phyloP scores from a whole-genome alignment of 1,140 invertebrate species.

The Cydia amplana region DNA sequence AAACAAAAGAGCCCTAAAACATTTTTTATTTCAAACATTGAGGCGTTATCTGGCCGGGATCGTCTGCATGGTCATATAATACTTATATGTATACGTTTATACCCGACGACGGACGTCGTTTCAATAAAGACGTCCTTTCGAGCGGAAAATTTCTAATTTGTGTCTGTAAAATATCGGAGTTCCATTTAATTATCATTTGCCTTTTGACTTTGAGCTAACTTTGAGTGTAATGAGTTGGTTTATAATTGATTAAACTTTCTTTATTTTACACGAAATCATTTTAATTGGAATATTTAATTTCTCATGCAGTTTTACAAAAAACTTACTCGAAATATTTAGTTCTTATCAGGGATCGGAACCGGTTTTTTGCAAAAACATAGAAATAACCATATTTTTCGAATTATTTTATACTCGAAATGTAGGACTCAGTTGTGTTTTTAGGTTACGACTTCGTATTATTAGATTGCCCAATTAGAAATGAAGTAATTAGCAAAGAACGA shows the following conservation, averaged over 20 bases:
- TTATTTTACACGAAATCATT: neutral
- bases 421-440: too few relatives aligned
- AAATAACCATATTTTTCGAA: too few relatives aligned
- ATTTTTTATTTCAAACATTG: conserved; percentile 3
- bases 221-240: neutral
- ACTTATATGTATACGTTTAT: conserved; percentile 33
- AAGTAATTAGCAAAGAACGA: too few relatives aligned
- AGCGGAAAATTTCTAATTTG: conserved; percentile 46
- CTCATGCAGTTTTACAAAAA: neutral
- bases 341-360: too few relatives aligned
- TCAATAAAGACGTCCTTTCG: conserved; percentile 39
- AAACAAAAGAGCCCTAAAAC: conserved; percentile 18
- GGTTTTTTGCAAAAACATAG: too few relatives aligned
- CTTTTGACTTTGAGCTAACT: neutral
- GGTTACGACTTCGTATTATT: too few relatives aligned
- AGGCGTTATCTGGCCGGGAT: neutral
- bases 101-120: conserved; percentile 26
- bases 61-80: conserved; percentile 32
- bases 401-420: too few relatives aligned
- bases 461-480: too few relatives aligned
- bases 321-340: too few relatives aligned
- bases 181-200: neutral
- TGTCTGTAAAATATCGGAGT: conserved; percentile 32
- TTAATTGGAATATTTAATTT: neutral
- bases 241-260: neutral